phyloP scores from a whole-genome alignment of 2,888 invertebrate genomes.

The Rhagium mordax region DNA sequence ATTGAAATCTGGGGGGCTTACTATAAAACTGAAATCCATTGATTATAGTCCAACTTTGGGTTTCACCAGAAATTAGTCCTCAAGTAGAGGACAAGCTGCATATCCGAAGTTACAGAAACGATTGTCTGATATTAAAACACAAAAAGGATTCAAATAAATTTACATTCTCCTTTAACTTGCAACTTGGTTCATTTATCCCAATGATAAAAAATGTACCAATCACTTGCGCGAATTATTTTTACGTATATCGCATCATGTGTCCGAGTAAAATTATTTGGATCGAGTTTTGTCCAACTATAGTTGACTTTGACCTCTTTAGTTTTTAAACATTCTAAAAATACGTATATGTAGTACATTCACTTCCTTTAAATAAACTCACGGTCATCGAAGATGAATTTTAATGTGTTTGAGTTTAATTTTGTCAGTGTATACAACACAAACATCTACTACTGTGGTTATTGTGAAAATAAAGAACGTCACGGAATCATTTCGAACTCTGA shows the following conservation, averaged over 20 bases:
- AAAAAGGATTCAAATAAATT: too few relatives aligned
- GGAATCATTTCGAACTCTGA: background rate
- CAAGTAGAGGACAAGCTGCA: too few relatives aligned
- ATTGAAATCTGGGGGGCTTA: too few relatives aligned
- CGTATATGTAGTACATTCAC: background rate
- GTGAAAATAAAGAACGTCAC: background rate
- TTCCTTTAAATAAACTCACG: conserved; percentile 11
- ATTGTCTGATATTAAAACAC: too few relatives aligned
- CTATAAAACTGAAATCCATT: too few relatives aligned
- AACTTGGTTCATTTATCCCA: background rate
- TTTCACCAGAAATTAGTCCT: too few relatives aligned
- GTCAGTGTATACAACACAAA: conserved; percentile 5
- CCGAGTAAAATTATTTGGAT: background rate
- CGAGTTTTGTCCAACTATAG: background rate
- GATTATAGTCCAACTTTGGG: too few relatives aligned
- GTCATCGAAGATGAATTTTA: conserved; percentile 11
- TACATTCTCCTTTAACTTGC: too few relatives aligned
- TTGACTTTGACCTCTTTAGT: conserved; percentile 16
- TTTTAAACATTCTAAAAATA: conserved; percentile 14
- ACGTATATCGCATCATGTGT: background rate
- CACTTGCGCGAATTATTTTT: background rate
- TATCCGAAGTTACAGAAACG: too few relatives aligned
- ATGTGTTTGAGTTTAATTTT: conserved; percentile 12
- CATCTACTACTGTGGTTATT: background rate
- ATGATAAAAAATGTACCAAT: background rate